Base-by-base conservation (phyloP, 2,113 vertebrate species). In the Vidua macroura region DNA sequence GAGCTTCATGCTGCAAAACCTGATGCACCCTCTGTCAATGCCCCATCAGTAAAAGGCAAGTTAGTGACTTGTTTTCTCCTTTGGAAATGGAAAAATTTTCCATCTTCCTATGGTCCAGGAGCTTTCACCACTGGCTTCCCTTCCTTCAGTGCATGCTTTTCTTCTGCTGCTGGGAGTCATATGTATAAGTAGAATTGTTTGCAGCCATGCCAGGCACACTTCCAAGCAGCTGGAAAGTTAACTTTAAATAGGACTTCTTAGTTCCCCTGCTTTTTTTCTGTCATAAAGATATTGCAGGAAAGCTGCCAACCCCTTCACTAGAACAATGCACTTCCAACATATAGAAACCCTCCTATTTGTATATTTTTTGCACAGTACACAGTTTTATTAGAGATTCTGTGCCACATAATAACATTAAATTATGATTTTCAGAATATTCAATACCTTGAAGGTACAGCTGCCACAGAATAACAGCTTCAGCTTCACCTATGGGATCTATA, bases 251-350 rank as follows among this genome's bases (percentile, higher is more conserved):
- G 10, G 3, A 13, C 7, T 48, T 39, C 1, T 30, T 37, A 14
- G 13, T 30, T 78, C 6, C 7, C 14, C 19, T 67, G 5, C 10
- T 33, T 75, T 67, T 16, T 52, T 11, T 15, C n/a, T 37, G 3
- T 24, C 35, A 43, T 3, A 52, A 62, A n/a, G 24, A 20, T 31
- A 70, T 13, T 37, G 10, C 24, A 68, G 22, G 23, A 56, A 48
- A 28, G 5, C 51, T 66, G 9, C 31, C 64, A 74, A 33, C 21
- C 8, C 15, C n/a, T 74, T 64, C 44, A 73, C 33, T 35, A 83
- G n/a, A 75, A 41, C 0, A 1, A 55, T 11, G 3, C 1, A 17
- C 17, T 48, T 67, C 16, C 25, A 83, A 3, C 5, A 7, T 5
- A 24, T 0, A 59, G 62, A 90, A 79, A 62, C 8, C 18, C 8